A percentile compares a stretch with the other conserved stretches of the same genome.
phyloP scores from a whole-genome alignment of 2,888 invertebrate genomes.

The Plebejus melissa region DNA sequence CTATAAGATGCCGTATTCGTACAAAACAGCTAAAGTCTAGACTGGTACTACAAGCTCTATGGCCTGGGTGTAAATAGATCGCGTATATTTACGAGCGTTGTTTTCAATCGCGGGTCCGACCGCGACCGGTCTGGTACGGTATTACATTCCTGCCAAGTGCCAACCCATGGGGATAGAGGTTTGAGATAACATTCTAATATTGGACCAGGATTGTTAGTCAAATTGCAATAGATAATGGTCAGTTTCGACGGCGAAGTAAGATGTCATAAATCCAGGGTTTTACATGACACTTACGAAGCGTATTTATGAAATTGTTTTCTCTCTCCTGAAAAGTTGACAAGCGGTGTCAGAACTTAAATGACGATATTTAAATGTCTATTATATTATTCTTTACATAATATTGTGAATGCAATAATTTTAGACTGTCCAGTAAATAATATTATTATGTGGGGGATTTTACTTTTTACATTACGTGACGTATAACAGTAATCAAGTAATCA shows the following conservation, averaged over 20 bases:
- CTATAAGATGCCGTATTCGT: not conserved
- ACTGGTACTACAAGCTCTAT: not conserved
- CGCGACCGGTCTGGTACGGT: slow-evolving; percentile 29
- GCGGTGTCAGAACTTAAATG: too few species aligned
- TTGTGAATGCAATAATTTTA: too few species aligned
- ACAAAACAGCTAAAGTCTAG: not conserved
- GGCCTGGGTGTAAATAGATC: slow-evolving; percentile 9
- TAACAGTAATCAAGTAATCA: too few species aligned
- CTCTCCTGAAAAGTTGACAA: too few species aligned
- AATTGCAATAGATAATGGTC: not conserved
- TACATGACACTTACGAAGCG: too few species aligned
- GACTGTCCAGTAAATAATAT: too few species aligned
- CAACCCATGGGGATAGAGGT: not conserved
- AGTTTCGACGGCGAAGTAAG: not conserved
- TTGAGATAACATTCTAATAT: slow-evolving; percentile 10
- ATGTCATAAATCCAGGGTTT: too few species aligned
- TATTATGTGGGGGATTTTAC: too few species aligned
- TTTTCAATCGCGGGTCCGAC: slow-evolving; percentile 13
- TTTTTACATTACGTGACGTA: too few species aligned
- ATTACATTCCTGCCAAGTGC: slow-evolving; percentile 26
- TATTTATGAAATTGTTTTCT: too few species aligned
- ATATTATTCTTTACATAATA: too few species aligned
- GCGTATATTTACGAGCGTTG: not conserved
- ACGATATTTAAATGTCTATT: too few species aligned
- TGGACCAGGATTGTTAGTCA: not conserved